Evolutionary conservation across 2,113 vertebrate species (phyloP), one percentile per base, ranked within the genome.

Genomic region (Oncorhynchus gorbuscha): DNA sequence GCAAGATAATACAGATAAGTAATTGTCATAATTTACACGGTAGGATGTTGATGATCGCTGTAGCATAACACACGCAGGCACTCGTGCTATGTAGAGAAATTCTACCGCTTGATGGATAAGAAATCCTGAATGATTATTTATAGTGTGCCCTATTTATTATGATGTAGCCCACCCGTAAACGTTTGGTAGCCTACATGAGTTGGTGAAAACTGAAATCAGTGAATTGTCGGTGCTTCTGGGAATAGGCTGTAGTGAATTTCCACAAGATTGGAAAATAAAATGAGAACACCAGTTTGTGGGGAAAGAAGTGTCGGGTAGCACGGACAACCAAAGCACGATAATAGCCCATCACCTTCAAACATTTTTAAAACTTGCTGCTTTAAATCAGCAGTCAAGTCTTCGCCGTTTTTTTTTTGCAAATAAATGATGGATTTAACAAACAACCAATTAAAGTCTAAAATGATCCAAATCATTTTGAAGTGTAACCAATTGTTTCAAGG

Each of bases 371-470:
- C 72, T 71, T 88, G 71, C 39, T 86, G 77, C 87, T 90, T 89
- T 89, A 87, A 84, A 79, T 74, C 65, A n/a, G 62, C 66, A 69
- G 22, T 64, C 5, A 12, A 73, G 71, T 70, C 71, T 86, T 81
- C 82, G 73, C 74, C 8, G 39, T 45, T 45, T 48, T 70, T n/a
- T n/a, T 7, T 48, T 87, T 79, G 87, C 88, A 87, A 90, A 89
- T 79, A 86, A 72, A 88, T 84, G 85, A 92, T 89, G 84, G 88
- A 91, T 91, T 89, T 89, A 89, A 90, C 89, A 89, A 90, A 90
- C 89, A 89, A 87, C 88, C 91, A 93, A 93, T 93, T 92, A 90
- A 90, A 89, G 86, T 87, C 85, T 87, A 89, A 90, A 92, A 93
- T 80, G 89, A 90, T 91, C 87, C 86, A 86, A 92, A 90, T 93